Conservation (phyloP, 2,888 invertebrate species). For the Drosophila atroscutellata region DNA sequence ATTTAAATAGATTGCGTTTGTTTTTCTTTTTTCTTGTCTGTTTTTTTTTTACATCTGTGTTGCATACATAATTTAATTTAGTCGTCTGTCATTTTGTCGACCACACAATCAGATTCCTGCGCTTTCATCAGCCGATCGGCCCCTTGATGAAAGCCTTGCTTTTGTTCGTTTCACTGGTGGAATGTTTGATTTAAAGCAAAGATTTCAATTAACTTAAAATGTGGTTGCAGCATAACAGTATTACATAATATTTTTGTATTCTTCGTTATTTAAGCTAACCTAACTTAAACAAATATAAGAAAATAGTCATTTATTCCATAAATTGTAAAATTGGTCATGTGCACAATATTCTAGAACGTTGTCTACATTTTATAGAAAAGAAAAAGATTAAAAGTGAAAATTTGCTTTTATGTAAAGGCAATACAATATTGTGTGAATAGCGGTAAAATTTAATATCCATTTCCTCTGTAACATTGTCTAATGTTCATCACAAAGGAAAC, state of each 20-base stretch:
- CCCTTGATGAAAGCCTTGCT: constrained; percentile 25
- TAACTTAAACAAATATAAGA: neutral
- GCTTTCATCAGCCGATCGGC: constrained; percentile 10
- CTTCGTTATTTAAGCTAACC: neutral
- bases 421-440: neutral
- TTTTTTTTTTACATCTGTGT: constrained; percentile 48
- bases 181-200: constrained; percentile 4
- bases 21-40: constrained; percentile 35
- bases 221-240: neutral
- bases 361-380: neutral
- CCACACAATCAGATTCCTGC: constrained; percentile 36
- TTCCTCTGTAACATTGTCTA: neutral
- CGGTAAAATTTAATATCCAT: neutral
- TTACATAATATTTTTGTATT: neutral
- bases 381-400: neutral
- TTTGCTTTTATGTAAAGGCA: neutral
- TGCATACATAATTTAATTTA: constrained; percentile 69
- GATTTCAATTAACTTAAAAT: neutral
- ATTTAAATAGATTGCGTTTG: constrained; percentile 72
- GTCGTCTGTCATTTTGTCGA: constrained; percentile 35
- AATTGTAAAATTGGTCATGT: neutral
- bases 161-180: neutral
- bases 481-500: neutral
- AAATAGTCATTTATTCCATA: neutral
- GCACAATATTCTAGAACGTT: neutral